Conservation (phyloP, 2,888 invertebrate genomes). For the Aproaerema taeniolella region DNA sequence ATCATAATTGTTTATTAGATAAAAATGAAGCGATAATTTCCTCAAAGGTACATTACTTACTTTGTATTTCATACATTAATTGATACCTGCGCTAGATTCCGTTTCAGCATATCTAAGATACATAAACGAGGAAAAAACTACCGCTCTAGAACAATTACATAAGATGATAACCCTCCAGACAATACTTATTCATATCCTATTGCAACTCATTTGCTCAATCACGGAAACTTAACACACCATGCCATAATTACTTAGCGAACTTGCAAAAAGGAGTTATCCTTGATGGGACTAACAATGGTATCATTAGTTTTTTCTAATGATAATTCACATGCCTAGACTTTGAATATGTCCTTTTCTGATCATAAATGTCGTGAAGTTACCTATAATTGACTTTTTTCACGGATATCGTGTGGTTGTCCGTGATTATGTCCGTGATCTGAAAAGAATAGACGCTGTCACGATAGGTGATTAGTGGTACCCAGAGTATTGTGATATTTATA, state of each 20-base stretch:
- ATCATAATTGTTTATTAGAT: too few relatives aligned
- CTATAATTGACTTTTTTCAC: slow-evolving; percentile 29
- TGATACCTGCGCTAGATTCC: too few relatives aligned
- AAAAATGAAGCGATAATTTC: too few relatives aligned
- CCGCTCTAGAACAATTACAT: slow-evolving; percentile 4
- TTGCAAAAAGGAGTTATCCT: slow-evolving; percentile 61
- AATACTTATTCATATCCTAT: slow-evolving; percentile 18
- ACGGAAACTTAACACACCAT: slow-evolving; percentile 47
- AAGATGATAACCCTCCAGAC: slow-evolving; percentile 7
- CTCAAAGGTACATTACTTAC: too few relatives aligned
- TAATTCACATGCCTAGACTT: slow-evolving; percentile 52
- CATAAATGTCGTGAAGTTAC: slow-evolving; percentile 21
- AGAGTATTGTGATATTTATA: too few relatives aligned
- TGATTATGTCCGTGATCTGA: slow-evolving; percentile 6
- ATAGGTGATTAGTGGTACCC: not conserved
- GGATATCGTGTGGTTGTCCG: slow-evolving; percentile 3
- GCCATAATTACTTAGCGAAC: slow-evolving; percentile 44
- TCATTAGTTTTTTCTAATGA: slow-evolving; percentile 56
- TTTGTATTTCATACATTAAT: too few relatives aligned
- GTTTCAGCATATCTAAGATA: too few relatives aligned
- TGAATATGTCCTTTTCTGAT: slow-evolving; percentile 49
- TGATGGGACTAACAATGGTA: slow-evolving; percentile 50
- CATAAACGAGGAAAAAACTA: not conserved
- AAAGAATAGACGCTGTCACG: not conserved
- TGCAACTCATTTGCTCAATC: slow-evolving; percentile 35